Base-by-base conservation (phyloP, 2,888 invertebrate genomes). In the Altica lythri region DNA sequence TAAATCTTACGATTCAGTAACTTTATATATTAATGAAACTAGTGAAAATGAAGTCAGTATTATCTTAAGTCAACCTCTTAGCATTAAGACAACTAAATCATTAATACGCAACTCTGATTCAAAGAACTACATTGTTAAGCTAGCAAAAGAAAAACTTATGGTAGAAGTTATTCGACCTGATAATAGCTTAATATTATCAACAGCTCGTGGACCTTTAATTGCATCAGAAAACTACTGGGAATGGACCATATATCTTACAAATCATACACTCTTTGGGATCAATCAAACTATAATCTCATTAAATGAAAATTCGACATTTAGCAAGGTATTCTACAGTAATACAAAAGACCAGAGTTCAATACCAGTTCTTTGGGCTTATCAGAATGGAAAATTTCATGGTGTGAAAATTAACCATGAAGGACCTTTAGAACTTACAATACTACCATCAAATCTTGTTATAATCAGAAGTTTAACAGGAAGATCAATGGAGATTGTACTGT, bases 141-240 rank as follows among this genome's bases (percentile, higher is more conserved):
- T 53, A 4, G 40, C 42, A 5, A 9, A 57, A 1, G 55, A 63
- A 14, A 63, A 63, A 19, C 40, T 73, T 8, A 65, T 62, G 16
- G 57, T 72, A 2, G 69, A 72, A 46, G 59, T 73, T 2, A 61
- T 51, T 18, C 55, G 68, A 47, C 57, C 18, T 3, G 54, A 59
- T 5, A 58, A 51, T 5, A 76, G 79, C 8, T 43, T 66, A 3
- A 71, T 85, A 49, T 77, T 85, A 13, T 79, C 79, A 19, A 84
- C 83, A 0, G 69, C 78, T 0, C 73, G 77, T 57, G 84, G 84
- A 0, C 84, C 86, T 0, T 59, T 84, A 0, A 82, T 86, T 53
- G 80, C 82, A 1, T 81, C 84, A 0, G 72, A 81, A 14, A 75
- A 79, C 34, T 85, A 83, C 62, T 84, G 84, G 83, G 85, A 85